Evolutionary conservation across 2,113 vertebrate species (phyloP), one percentile per base, ranked within the genome.

Genomic region (Polypterus bichir): DNA sequence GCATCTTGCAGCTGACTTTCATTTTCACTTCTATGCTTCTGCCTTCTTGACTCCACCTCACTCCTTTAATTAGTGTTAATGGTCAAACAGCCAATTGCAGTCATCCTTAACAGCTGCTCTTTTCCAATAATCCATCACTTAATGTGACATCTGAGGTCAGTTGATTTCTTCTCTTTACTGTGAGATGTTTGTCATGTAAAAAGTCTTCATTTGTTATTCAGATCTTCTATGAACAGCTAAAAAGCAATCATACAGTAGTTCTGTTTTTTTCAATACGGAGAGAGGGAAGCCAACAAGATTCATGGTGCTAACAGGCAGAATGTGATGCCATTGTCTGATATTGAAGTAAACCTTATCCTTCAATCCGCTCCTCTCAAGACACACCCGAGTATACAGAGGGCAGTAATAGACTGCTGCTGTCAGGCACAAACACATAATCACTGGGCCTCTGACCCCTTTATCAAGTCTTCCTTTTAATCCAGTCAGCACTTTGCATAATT

Each of bases 261-360:
- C 81, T 76, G 84, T 86, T 86, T 82, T 80, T 88, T 86, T 85
- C 77, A 76, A 67, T 69, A 70, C 73, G 74, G 75, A 67, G 77
- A 78, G 76, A 68, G 76, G 74, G 72, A 80, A 74, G 81, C 80
- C 76, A 47, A 44, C 57, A 65, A 66, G 60, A 77, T 76, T 80
- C 79, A 86, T 77, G 81, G 81, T 83, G 83, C 82, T 86, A 82
- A 85, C 81, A 81, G 82, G 80, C 83, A 84, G 84, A 88, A 84
- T 86, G 86, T 85, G 86, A 86, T 88, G 83, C 81, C 82, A 69
- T 83, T 83, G 82, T 84, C 81, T 86, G 86, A 86, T 86, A 86
- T 80, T 81, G 78, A 65, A 54, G 77, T 82, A 84, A 84, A 85
- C 82, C 82, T 88, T 88, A 86, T 86, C 86, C 83, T 86, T 83